phyloP scores from a whole-genome alignment of 2,113 vertebrate genomes.

The Beaufortia kweichowensis region DNA sequence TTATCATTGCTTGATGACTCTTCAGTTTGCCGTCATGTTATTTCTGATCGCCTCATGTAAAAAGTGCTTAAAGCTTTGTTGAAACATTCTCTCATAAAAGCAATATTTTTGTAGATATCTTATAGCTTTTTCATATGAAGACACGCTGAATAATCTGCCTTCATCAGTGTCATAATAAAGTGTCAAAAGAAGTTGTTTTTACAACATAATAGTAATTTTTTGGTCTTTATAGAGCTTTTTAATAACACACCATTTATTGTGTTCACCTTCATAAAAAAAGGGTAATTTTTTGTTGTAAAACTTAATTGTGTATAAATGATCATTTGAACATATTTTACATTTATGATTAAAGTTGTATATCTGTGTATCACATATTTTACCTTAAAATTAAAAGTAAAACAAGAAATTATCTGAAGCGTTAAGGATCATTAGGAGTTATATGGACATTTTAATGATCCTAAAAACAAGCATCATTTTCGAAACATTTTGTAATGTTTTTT shows the following conservation, averaged over 20 bases:
- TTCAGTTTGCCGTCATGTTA: too few relatives aligned
- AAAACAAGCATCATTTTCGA: too few relatives aligned
- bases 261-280: too few relatives aligned
- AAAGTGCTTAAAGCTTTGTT: not conserved
- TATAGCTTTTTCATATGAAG: conserved; percentile 38
- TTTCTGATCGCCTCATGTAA: not conserved
- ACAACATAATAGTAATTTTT: not conserved
- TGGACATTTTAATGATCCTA: too few relatives aligned
- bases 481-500: too few relatives aligned
- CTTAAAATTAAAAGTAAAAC: not conserved
- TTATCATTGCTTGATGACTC: not conserved
- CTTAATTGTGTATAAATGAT: too few relatives aligned
- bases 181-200: not conserved
- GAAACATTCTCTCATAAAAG: conserved; percentile 10
- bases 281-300: too few relatives aligned
- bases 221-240: not conserved
- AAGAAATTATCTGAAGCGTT: too few relatives aligned
- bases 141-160: too few relatives aligned
- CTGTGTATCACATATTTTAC: not conserved
- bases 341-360: too few relatives aligned
- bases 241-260: not conserved
- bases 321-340: too few relatives aligned
- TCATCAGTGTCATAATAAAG: not conserved
- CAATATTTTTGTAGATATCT: conserved; percentile 44
- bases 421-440: too few relatives aligned